Base-by-base conservation (phyloP, 2,113 vertebrate genomes). In the Odobenus rosmarus region DNA sequence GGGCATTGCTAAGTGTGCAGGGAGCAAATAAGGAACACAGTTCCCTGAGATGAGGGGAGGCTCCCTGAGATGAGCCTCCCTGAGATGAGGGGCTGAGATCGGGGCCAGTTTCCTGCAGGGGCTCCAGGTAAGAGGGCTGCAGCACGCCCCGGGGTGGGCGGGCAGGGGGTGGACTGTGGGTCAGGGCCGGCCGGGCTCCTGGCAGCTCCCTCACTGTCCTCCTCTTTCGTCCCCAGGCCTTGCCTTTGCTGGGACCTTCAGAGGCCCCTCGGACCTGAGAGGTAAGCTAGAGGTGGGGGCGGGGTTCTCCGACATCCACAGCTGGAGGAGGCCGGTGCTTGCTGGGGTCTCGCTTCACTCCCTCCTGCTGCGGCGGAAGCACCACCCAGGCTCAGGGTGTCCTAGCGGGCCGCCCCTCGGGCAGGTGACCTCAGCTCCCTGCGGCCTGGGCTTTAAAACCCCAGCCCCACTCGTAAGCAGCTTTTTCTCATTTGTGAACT, bases 401-500 rank as follows among this genome's bases (percentile, higher is more conserved):
- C 91, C 82, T 53, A 46, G 76, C 12, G 3, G 10, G 80, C 64
- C 24, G 67, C 83, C 77, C 76, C 76, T 85, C 67, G 26, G 16
- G 74, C 98, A 98, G 98, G 98, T 98, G 98, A 98, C 97, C 67
- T 98, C 94, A 98, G 98, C 96, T 96, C 96, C 95, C 89, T 72
- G 61, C 0, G 1, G 95, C 81, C 95, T 39, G 86, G 87, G 97
- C 96, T 98, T 98, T 99, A 97, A 98, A 96, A 98, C 97, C 98
- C 97, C 94, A 96, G 98, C 98, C 97, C 98, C 98, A 98, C 98
- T 98, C 97, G 95, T 96, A 99, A 98, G 99, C 99, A 99, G 99
- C 98, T 98, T 99, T 99, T 99, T 99, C 98, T 99, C 98, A 99
- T 99, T 99, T 99, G 98, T 98, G 98, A 99, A 98, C 98, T 98